These are phyloP conservation scores for Bradypodion pumilum DNA, from an alignment of 2,797 vertebrate genomes.

Conservation along the genomic window DNA sequence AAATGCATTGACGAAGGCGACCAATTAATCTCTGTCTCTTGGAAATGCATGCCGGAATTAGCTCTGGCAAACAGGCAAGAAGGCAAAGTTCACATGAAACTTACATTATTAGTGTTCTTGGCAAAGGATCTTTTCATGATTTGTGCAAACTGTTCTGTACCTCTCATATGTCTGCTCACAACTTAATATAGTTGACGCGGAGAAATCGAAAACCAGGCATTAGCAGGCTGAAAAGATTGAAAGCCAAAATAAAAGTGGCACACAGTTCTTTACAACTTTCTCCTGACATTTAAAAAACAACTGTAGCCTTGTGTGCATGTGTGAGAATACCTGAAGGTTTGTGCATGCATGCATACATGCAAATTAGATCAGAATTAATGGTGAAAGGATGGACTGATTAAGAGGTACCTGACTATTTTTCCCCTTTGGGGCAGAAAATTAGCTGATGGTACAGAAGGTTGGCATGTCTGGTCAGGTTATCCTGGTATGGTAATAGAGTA, in stretches of 20 bases:
- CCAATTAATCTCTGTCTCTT: slow-evolving; percentile 79
- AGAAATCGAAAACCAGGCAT: slow-evolving; percentile 63
- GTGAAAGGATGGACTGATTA: not conserved
- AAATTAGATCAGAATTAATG: not conserved
- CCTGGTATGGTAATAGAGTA: too few species aligned
- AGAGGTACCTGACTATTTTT: not conserved
- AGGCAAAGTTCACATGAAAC: slow-evolving; percentile 72
- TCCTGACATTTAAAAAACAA: not conserved
- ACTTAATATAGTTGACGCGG: slow-evolving; percentile 54
- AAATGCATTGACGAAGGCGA: slow-evolving; percentile 74
- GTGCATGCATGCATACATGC: not conserved
- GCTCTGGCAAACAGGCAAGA: slow-evolving; percentile 64
- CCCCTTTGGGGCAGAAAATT: not conserved
- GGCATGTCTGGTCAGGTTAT: too few species aligned
- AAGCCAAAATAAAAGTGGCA: slow-evolving; percentile 30
- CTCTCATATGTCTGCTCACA: slow-evolving; percentile 39
- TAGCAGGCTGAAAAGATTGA: slow-evolving; percentile 25
- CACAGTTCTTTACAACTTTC: not conserved
- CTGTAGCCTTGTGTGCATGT: not conserved
- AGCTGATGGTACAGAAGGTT: not conserved
- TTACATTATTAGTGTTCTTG: slow-evolving; percentile 67
- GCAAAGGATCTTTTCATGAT: slow-evolving; percentile 44
- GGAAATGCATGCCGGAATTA: slow-evolving; percentile 68
- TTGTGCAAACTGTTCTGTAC: slow-evolving; percentile 53
- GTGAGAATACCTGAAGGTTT: too few species aligned